phyloP scores from a whole-genome alignment of 2,797 vertebrate genomes.

The Uromys caudimaculatus region DNA sequence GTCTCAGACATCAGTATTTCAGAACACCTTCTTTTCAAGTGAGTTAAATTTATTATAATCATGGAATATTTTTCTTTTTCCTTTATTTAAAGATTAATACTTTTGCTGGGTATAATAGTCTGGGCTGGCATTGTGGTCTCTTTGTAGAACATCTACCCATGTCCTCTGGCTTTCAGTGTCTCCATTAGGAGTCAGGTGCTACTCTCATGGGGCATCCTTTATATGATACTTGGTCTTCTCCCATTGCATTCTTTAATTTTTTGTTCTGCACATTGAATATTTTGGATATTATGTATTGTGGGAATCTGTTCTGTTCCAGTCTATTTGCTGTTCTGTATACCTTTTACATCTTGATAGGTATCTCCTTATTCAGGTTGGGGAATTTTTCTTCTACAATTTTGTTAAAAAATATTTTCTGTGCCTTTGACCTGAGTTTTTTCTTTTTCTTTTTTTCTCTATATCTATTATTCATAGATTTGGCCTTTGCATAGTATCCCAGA shows the following conservation, averaged over 20 bases:
- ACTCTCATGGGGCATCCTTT: not conserved
- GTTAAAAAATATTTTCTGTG: not conserved
- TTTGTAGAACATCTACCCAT: not conserved
- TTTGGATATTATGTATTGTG: not conserved
- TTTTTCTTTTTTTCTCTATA: not conserved
- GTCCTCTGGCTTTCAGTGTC: not conserved
- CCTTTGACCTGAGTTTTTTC: not conserved
- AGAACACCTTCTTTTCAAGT: not conserved
- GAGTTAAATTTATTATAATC: not conserved
- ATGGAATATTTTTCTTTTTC: not conserved
- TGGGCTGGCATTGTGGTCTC: not conserved
- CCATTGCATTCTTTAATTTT: not conserved
- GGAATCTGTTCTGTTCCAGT: not conserved
- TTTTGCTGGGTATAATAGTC: not conserved
- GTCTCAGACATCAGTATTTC: not conserved
- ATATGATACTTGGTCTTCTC: not conserved
- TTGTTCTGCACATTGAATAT: not conserved
- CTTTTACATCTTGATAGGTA: not conserved
- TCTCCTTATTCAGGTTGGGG: not conserved
- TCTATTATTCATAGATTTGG: not conserved
- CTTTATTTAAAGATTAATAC: not conserved
- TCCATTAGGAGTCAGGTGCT: not conserved
- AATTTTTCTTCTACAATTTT: not conserved
- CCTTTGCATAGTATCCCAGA: not conserved
- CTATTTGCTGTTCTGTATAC: not conserved